These are phyloP conservation scores for Cephalopachus bancanus DNA, from an alignment of 2,797 vertebrate genomes.

Conservation along the genomic window DNA sequence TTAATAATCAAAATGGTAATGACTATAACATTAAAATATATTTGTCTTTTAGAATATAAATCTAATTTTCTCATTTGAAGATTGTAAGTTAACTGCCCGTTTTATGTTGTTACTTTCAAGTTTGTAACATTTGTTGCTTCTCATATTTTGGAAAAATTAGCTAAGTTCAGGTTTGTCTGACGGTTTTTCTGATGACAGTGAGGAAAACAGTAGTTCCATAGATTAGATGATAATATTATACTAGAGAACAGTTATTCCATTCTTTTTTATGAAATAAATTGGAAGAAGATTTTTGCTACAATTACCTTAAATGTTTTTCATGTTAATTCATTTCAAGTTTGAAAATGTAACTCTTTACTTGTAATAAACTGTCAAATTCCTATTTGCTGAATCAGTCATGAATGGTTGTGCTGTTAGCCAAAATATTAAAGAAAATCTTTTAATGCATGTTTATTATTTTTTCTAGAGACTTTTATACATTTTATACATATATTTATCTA, in stretches of 20 bases:
- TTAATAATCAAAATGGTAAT: background rate
- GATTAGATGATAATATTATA: background rate
- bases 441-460: background rate
- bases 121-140: background rate
- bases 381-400: background rate
- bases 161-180: background rate
- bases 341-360: background rate
- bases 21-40: background rate
- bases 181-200: background rate
- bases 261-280: background rate
- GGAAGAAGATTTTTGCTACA: background rate
- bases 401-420: background rate
- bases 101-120: background rate
- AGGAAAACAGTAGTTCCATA: background rate
- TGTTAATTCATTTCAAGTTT: slow-evolving; percentile 21
- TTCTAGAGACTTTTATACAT: background rate
- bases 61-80: background rate
- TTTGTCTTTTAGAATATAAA: background rate
- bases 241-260: background rate
- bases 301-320: background rate
- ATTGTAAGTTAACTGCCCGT: background rate
- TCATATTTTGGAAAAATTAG: background rate
- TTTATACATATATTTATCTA: background rate
- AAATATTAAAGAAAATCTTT: background rate
- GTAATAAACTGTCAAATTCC: background rate